Conservation (phyloP, 2,113 vertebrate species). For the Misgurnus mizolepis region DNA sequence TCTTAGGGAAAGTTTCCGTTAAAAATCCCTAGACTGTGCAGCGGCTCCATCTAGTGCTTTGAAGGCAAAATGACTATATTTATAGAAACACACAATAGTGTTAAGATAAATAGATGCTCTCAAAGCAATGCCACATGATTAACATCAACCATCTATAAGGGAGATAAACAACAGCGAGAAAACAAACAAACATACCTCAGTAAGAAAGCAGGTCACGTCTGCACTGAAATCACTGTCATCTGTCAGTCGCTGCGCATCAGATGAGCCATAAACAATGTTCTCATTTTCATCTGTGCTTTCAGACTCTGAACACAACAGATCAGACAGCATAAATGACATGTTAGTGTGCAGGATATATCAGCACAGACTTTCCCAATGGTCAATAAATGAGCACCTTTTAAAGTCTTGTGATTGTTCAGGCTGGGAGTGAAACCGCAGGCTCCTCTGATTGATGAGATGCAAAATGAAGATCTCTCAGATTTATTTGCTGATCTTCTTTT, state of each 20-base stretch:
- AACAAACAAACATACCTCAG: slow-evolving; percentile 52
- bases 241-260: not conserved
- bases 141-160: no score
- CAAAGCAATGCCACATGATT: not conserved
- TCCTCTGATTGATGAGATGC: slow-evolving; percentile 65
- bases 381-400: slow-evolving; percentile 52
- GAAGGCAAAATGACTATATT: not conserved
- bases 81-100: not conserved
- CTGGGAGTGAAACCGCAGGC: slow-evolving; percentile 59
- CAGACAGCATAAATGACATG: not conserved
- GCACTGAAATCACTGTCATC: not conserved
- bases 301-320: slow-evolving; percentile 65
- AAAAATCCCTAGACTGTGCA: not conserved
- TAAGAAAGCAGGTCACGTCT: slow-evolving; percentile 55
- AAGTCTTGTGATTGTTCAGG: slow-evolving; percentile 61
- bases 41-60: not conserved
- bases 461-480: slow-evolving; percentile 64
- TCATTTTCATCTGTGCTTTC: slow-evolving; percentile 73
- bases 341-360: not conserved
- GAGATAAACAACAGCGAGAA: no score
- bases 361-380: not conserved
- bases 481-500: slow-evolving; percentile 57
- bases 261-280: slow-evolving; percentile 67
- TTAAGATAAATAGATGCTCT: not conserved
- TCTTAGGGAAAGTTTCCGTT: not conserved